Conservation (phyloP, 2,888 invertebrate species). For the Proisotoma minuta region DNA sequence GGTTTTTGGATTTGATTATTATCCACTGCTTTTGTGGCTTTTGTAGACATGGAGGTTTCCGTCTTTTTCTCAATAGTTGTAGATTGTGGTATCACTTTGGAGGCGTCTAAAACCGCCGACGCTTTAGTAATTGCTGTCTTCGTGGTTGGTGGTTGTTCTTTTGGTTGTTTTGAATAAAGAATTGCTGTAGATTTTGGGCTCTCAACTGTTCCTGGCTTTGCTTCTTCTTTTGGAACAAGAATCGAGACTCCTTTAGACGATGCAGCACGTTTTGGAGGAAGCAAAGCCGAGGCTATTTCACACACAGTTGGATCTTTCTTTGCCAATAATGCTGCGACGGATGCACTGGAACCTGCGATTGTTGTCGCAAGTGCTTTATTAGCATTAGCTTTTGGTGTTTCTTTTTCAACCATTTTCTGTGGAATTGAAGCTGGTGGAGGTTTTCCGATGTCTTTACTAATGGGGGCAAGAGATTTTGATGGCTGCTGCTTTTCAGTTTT, state of each 20-base stretch:
- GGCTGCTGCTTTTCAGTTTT: too few species aligned
- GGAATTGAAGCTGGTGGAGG: neutral
- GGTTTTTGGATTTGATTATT: neutral
- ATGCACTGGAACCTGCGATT: too few species aligned
- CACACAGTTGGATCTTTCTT: too few species aligned
- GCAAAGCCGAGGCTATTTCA: neutral
- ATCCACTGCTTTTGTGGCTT: neutral
- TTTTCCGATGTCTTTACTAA: neutral
- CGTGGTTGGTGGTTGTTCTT: neutral
- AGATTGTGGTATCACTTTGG: neutral
- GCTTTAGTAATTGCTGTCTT: neutral
- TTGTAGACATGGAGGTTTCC: neutral
- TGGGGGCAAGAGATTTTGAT: too few species aligned
- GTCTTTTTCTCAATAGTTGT: too few species aligned
- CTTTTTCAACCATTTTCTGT: too few species aligned
- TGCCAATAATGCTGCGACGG: too few species aligned
- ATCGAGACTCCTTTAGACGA: neutral
- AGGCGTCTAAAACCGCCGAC: neutral
- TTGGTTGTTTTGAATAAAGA: neutral
- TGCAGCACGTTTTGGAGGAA: neutral
- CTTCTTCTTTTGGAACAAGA: neutral
- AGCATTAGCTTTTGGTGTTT: neutral
- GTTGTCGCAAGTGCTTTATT: too few species aligned
- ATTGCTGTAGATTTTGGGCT: neutral
- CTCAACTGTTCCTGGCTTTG: neutral